Conservation (phyloP, 2,888 invertebrate genomes). For the Quadroppia sp. region DNA sequence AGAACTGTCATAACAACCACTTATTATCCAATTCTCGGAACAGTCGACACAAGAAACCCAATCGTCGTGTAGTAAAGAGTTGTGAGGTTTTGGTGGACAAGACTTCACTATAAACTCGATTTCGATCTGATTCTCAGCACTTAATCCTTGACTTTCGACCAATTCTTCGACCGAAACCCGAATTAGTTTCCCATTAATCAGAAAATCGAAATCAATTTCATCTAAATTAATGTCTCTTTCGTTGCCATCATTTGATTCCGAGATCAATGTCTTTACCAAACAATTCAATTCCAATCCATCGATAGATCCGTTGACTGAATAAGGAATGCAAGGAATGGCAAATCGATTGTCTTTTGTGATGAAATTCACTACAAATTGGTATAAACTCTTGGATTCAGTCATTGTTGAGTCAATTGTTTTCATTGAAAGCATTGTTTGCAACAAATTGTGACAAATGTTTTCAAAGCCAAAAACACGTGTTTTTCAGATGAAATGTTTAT, state of each 20-base stretch:
- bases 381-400: background rate
- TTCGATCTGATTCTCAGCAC: conserved; percentile 70
- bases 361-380: conserved; percentile 32
- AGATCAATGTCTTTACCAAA: conserved; percentile 43
- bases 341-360: conserved; percentile 42
- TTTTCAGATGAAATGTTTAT: no score
- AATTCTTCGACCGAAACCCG: conserved; percentile 63
- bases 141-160: conserved; percentile 29
- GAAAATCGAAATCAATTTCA: conserved; percentile 74
- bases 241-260: conserved; percentile 46
- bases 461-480: background rate
- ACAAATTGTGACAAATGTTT: no score
- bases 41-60: conserved; percentile 89
- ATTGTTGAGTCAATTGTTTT: background rate
- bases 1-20: conserved; percentile 90
- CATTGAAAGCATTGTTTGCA: conserved; percentile 5
- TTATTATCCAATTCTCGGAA: conserved; percentile 68
- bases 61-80: conserved; percentile 89
- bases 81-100: conserved; percentile 85
- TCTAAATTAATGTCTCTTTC: conserved; percentile 48
- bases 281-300: conserved; percentile 45
- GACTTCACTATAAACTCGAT: conserved; percentile 87
- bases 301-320: conserved; percentile 39
- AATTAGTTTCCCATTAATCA: conserved; percentile 77
- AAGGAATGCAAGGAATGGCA: conserved; percentile 45